These are phyloP conservation scores for Sitodiplosis mosellana DNA, from an alignment of 1,140 invertebrate species.

Conservation along the genomic window DNA sequence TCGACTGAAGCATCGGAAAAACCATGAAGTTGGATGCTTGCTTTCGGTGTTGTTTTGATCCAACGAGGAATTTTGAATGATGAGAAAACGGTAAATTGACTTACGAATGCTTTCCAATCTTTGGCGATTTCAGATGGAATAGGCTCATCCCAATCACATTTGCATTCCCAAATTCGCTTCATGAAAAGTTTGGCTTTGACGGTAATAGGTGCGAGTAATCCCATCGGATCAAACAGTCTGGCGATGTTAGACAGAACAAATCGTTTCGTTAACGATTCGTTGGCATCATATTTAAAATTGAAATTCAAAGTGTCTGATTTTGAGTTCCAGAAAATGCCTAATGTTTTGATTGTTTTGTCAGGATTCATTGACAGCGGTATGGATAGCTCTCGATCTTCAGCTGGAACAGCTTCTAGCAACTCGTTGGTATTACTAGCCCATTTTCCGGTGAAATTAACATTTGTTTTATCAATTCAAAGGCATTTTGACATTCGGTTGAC, in stretches of 20 bases:
- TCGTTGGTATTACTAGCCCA: too few species aligned
- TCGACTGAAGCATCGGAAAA: too few species aligned
- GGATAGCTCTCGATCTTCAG: not conserved
- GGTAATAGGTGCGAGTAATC: conserved; percentile 18
- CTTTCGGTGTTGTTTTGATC: too few species aligned
- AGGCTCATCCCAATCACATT: conserved; percentile 18
- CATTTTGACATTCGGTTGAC: too few species aligned
- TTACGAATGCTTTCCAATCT: too few species aligned
- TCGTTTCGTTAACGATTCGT: conserved; percentile 9
- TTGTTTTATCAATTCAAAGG: too few species aligned
- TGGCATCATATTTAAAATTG: not conserved
- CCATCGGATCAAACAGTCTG: conserved; percentile 19
- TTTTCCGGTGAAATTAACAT: too few species aligned
- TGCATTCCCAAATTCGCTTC: conserved; percentile 17
- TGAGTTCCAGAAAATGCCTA: not conserved
- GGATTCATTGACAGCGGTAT: not conserved
- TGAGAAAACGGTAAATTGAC: too few species aligned
- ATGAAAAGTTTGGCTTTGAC: conserved; percentile 23
- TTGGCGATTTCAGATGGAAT: conserved; percentile 6
- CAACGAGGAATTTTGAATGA: too few species aligned
- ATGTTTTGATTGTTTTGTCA: not conserved
- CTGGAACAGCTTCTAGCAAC: not conserved
- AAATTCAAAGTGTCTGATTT: not conserved
- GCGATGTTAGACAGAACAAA: conserved; percentile 14
- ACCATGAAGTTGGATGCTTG: too few species aligned